Evolutionary conservation across 2,797 vertebrate genomes (phyloP).

Genomic region (Squalus acanthias): DNA sequence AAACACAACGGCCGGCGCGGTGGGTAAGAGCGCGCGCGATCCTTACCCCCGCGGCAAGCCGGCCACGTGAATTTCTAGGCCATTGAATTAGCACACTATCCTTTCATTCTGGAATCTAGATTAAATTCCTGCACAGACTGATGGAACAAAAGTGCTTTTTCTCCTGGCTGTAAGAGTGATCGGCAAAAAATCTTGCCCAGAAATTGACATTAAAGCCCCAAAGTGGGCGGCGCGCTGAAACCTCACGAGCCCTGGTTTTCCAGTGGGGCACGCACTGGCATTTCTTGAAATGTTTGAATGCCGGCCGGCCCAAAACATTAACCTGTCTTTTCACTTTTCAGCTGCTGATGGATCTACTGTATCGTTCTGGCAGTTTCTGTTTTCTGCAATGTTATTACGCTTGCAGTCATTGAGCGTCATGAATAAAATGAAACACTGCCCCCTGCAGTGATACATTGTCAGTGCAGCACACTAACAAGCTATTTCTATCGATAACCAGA

Average conservation of each 20-base stretch:
- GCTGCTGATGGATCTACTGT: not conserved
- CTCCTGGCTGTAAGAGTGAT: not conserved
- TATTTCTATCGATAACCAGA: not conserved
- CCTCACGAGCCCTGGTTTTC: not conserved
- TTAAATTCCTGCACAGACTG: not conserved
- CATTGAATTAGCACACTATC: not conserved
- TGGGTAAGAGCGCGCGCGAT: too few relatives aligned
- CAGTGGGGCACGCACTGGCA: not conserved
- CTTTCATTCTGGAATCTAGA: not conserved
- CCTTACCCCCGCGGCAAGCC: too few relatives aligned
- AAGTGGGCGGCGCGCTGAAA: not conserved
- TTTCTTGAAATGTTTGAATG: not conserved
- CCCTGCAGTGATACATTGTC: not conserved
- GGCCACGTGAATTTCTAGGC: too few relatives aligned
- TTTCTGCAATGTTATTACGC: not conserved
- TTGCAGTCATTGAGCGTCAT: not conserved
- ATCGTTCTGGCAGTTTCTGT: not conserved
- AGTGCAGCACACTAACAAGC: not conserved
- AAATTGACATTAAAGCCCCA: not conserved
- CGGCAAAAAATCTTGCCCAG: not conserved
- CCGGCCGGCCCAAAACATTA: not conserved
- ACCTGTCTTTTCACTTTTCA: not conserved
- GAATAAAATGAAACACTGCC: conserved; percentile 31
- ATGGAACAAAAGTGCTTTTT: not conserved
- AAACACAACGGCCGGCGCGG: too few relatives aligned